Evolutionary conservation across 2,113 vertebrate genomes (phyloP), one percentile per base, ranked within the genome.

Genomic region (Sporophila hypoxantha): DNA sequence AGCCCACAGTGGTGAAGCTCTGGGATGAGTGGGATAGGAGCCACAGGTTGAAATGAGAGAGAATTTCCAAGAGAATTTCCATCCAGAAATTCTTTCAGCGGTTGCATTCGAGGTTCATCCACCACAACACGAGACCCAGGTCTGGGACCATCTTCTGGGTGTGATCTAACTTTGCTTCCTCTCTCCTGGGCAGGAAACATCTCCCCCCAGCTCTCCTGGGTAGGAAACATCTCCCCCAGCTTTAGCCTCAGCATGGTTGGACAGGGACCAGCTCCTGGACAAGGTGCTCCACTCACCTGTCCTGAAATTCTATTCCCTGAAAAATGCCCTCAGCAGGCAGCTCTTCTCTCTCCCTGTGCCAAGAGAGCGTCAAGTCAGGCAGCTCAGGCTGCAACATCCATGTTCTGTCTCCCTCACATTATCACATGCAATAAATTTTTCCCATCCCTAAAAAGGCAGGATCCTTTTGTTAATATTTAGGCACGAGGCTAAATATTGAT

Each of bases 401-500:
- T 5, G 21, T 10, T 60, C 66, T 53, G 14, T 53, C 55, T 68
- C 69, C 34, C 34, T 37, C 76, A 36, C 4, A 0, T 13, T 18
- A 47, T 12, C 44, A 85, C 39, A 57, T 0, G 1, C 4, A 13
- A 23, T 6, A 13, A 49, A 9, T 9, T 23, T 50, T 37, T 21
- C 17, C 66, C 14, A 12, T 15, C 9, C 32, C 15, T n/a, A 32
- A 14, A 55, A 59, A n/a, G 5, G 4, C 9, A 39, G 13, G 34
- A 12, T 50, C 17, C 16, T 59, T 50, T 41, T 22, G 5, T 29
- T 50, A 20, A 41, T 34, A 42, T 61, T 85, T 69, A 49, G 6
- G 14, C 2, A 3, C 0, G 0, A 57, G 17, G 42, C 11, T 74
- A 37, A 37, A 37, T 37, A 37, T 37, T 37, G 37, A 37, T 37